A percentile compares a stretch with the other conserved stretches of the same genome.
Conservation (phyloP, 2,888 invertebrate species). For the Harpalus rufipes region DNA sequence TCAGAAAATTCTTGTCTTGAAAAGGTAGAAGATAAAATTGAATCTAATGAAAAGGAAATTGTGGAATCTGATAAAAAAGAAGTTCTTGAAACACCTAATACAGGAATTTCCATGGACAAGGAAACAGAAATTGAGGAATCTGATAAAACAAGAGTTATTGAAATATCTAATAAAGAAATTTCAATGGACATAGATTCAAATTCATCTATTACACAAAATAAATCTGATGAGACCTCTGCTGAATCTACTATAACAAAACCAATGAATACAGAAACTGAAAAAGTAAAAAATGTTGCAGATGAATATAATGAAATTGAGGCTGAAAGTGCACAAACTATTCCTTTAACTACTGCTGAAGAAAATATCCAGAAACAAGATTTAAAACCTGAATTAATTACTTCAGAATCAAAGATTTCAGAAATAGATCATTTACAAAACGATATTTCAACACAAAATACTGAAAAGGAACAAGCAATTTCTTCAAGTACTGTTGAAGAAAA, state of each 20-base stretch:
- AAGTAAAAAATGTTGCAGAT: not conserved
- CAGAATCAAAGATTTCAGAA: too few relatives aligned
- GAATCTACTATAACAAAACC: not conserved
- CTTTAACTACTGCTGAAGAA: not conserved
- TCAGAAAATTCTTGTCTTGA: not conserved
- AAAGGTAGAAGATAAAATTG: not conserved
- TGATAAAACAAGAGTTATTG: not conserved
- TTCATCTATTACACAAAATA: too few relatives aligned
- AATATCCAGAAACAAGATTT: too few relatives aligned
- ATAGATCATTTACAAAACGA: too few relatives aligned
- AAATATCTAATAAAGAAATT: conserved; percentile 42
- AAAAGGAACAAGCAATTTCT: not conserved
- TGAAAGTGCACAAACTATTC: not conserved
- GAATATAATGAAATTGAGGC: conserved; percentile 19
- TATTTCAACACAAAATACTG: too few relatives aligned
- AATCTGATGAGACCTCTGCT: not conserved
- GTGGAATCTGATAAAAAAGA: not conserved
- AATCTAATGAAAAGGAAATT: not conserved
- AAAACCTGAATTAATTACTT: too few relatives aligned
- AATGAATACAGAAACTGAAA: not conserved
- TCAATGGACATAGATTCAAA: too few relatives aligned
- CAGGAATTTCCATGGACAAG: conserved; percentile 14
- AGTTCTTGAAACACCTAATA: conserved; percentile 4
- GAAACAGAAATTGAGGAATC: not conserved
- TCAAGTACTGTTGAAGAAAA: not conserved